These are phyloP conservation scores for Bambusicola thoracicus DNA, from an alignment of 2,113 vertebrate genomes.

Conservation along the genomic window DNA sequence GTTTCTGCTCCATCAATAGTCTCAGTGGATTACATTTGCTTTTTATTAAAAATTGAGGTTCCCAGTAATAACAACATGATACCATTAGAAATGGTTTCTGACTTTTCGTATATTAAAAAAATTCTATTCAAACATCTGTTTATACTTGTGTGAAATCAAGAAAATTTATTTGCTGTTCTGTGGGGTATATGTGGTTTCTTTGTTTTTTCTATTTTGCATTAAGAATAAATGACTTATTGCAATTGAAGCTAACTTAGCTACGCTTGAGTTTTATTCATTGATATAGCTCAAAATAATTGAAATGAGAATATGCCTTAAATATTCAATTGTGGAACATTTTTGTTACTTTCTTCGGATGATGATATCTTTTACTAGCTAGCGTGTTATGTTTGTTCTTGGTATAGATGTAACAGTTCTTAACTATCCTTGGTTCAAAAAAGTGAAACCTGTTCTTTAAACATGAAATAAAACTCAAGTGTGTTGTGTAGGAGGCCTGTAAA, in stretches of 20 bases:
- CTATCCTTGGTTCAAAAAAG: background rate
- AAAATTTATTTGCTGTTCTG: slow-evolving; percentile 5
- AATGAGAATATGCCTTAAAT: background rate
- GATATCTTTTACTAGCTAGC: background rate
- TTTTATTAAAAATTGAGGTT: slow-evolving; percentile 33
- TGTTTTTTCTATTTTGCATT: slow-evolving; percentile 7
- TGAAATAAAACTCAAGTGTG: background rate
- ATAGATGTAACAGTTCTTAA: background rate
- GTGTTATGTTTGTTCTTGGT: background rate
- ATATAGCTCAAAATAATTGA: background rate
- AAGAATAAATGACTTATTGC: background rate
- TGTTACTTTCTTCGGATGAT: background rate
- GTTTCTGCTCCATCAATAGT: background rate
- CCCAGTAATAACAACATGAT: background rate
- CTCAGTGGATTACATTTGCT: background rate
- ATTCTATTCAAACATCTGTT: slow-evolving; percentile 21
- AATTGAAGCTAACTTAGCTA: background rate
- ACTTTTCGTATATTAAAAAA: background rate
- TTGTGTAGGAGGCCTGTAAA: background rate
- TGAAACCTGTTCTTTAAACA: background rate
- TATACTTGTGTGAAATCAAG: slow-evolving; percentile 4
- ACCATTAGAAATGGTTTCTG: slow-evolving; percentile 14
- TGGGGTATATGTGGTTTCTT: background rate
- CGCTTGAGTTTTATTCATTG: background rate
- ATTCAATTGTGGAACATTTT: background rate